Base-by-base conservation (phyloP, 2,797 vertebrate species). In the Eupleurogrammus muticus region DNA sequence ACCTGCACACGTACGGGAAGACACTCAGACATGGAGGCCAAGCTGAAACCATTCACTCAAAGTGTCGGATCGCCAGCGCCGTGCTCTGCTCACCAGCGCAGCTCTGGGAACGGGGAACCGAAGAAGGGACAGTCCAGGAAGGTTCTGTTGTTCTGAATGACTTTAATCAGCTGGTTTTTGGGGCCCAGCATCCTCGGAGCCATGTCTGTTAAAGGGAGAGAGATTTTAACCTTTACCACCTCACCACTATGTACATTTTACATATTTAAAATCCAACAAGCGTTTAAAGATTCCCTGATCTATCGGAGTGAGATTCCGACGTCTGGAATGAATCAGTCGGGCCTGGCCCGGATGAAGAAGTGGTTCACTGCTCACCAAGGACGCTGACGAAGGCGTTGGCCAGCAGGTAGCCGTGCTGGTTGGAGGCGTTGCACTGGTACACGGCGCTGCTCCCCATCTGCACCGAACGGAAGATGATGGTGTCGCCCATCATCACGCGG, bases 371-470 rank as follows among this genome's bases (percentile, higher is more conserved):
- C 32, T 69, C 87, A 99, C 98, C 97, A 5, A 99, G 92, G 44
- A 99, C 94, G 0, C 92, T 98, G 93, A 99, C 94, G 0, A 99
- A 99, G 70, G 97, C 97, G 0, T 99, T 99, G 89, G 96, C 96
- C 64, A 99, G 89, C 79, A 99, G 93, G 81, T 98, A 99, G 60
- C 98, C 97, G 0, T 99, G 97, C 75, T 97, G 93, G 0, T 99
- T 99, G 75, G 98, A 99, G 0, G 96, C 97, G 4, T 99, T 99
- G 89, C 98, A 99, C 63, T 99, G 98, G 83, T 98, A 99, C 32
- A 99, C 97, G 0, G 95, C 96, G 0, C 97, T 97, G 91, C 93
- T 95, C 69, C 96, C 97, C 0, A 96, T 96, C 91, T 97, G 96
- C 19, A 97, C 97, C 0, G 95, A 95, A 16, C 94, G 94, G 81